Evolutionary conservation across 2,888 invertebrate species (phyloP).

Genomic region (Epiblema foenella): DNA sequence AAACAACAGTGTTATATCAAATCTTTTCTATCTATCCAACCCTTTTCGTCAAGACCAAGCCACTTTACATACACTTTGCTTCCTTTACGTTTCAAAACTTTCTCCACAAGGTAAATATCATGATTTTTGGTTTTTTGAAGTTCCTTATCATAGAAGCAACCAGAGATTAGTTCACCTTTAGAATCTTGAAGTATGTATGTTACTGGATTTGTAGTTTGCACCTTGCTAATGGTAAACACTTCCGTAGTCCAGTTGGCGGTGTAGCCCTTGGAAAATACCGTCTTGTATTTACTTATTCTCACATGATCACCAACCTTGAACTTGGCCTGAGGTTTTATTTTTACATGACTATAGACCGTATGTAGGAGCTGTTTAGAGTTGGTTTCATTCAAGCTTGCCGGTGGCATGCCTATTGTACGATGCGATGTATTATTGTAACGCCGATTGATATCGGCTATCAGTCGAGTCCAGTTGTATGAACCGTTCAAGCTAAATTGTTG

Average conservation of each 20-base stretch:
- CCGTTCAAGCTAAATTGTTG: constrained; percentile 6
- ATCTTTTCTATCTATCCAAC: too few species aligned
- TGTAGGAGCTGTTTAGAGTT: too few species aligned
- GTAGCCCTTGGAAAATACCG: constrained; percentile 44
- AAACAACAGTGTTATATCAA: too few species aligned
- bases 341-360: too few species aligned
- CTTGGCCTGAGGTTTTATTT: too few species aligned
- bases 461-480: not conserved
- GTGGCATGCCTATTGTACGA: too few species aligned
- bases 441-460: not conserved
- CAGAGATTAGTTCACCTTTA: not conserved
- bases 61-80: too few species aligned
- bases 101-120: not conserved
- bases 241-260: constrained; percentile 48
- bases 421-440: constrained; percentile 1
- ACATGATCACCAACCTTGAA: too few species aligned
- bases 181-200: not conserved
- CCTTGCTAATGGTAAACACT: constrained; percentile 24
- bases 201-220: not conserved
- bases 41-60: not conserved
- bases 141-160: not conserved
- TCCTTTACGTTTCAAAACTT: too few species aligned
- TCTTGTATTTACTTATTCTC: constrained; percentile 46
- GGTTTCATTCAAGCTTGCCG: too few species aligned
- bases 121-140: not conserved